Base-by-base conservation (phyloP, 2,797 vertebrate genomes). In the Parauchenoglanis punctatus region DNA sequence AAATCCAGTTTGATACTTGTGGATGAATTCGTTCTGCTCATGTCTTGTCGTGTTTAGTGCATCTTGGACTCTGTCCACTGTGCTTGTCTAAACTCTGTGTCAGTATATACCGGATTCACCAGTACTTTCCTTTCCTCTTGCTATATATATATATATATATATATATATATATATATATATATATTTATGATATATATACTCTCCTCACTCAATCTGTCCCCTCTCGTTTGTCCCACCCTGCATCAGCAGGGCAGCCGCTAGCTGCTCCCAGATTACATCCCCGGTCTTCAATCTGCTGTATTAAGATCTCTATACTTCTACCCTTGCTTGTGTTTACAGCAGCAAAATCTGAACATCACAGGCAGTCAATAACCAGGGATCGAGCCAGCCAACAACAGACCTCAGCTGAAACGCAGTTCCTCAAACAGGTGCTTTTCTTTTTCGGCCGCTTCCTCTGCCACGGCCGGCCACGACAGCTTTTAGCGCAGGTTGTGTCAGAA, bases 21-120 rank as follows among this genome's bases (percentile, higher is more conserved):
- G 35, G 70, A 65, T 35, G 54, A 67, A 44, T 18, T 20, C 6
- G 18, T 85, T 54, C 40, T 49, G 80, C 84, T 83, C 70, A 5
- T 75, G 80, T 81, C 80, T 81, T 82, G 84, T 84, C 85, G 56
- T 84, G 31, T 78, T 70, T 63, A 72, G 85, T 90, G 92, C 94
- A 92, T 95, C 94, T 92, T 88, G 86, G 90, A 90, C 92, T 94
- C 93, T 95, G 92, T 92, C 93, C 92, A 68, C 87, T 73, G 92
- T 93, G 93, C 95, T 96, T 93, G 93, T 96, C 92, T 91, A 92
- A 93, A 91, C 90, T 95, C 92, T 93, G 93, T 94, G 93, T 95
- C 93, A 91, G 91, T 95, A 93, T 94, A 91, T 93, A 93, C 91
- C 92, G 93, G 92, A 94, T 93, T 94, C 93, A 92, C 92, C 92